Conservation (phyloP, 2,888 invertebrate species). For the Dryobotodes eremita region DNA sequence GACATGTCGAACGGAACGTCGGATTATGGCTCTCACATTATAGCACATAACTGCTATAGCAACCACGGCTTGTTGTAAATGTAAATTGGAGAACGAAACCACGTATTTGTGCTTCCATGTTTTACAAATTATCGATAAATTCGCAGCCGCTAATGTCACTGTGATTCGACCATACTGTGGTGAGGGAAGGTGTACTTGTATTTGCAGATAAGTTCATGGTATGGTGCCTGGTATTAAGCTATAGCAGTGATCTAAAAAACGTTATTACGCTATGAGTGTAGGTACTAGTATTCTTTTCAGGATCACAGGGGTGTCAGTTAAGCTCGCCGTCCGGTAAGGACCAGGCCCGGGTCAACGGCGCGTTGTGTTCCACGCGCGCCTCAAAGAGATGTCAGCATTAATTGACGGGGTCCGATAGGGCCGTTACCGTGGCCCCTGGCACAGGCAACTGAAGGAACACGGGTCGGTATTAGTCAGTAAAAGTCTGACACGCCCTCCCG, state of each 20-base stretch:
- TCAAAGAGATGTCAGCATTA: no score
- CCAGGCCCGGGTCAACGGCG: no score
- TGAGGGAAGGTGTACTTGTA: constrained; percentile 9
- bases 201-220: neutral
- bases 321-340: no score
- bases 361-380: no score
- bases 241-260: neutral
- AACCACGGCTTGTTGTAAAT: constrained; percentile 35
- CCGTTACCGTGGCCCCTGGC: no score
- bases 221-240: neutral
- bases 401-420: no score
- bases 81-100: constrained; percentile 45
- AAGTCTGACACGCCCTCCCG: no score
- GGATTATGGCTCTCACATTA: constrained; percentile 50
- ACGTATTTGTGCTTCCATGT: constrained; percentile 24
- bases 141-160: neutral
- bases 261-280: neutral
- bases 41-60: constrained; percentile 43
- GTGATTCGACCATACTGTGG: neutral
- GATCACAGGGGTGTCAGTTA: neutral
- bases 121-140: constrained; percentile 17
- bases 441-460: no score
- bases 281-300: neutral
- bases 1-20: constrained; percentile 52
- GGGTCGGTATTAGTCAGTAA: no score